Evolutionary conservation across 2,888 invertebrate genomes (phyloP).

Genomic region (Subacronicta megacephala): DNA sequence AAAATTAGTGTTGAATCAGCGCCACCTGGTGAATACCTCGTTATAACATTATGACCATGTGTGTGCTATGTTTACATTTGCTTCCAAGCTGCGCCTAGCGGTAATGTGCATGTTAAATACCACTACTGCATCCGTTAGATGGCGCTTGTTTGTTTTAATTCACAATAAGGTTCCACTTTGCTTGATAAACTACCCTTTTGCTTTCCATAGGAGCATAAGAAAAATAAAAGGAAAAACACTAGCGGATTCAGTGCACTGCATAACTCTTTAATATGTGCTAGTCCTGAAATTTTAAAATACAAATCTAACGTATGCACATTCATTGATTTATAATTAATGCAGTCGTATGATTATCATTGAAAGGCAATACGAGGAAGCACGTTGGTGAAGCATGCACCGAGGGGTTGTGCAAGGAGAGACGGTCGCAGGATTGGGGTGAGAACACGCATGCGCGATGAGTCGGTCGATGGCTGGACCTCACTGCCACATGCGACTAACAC

Average conservation of each 20-base stretch:
- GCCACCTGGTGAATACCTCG: slow-evolving; percentile 61
- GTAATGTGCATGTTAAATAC: slow-evolving; percentile 37
- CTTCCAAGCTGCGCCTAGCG: slow-evolving; percentile 21
- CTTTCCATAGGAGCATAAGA: background rate
- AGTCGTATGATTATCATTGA: slow-evolving; percentile 45
- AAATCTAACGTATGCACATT: slow-evolving; percentile 20
- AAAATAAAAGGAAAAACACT: too few relatives aligned
- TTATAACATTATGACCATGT: slow-evolving; percentile 29
- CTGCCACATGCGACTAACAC: slow-evolving; percentile 79
- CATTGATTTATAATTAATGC: slow-evolving; percentile 28
- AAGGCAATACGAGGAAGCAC: slow-evolving; percentile 39
- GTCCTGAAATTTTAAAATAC: too few relatives aligned
- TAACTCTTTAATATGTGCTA: too few relatives aligned
- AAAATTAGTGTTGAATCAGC: slow-evolving; percentile 32
- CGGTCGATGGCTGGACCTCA: slow-evolving; percentile 77
- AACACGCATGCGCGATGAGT: slow-evolving; percentile 78
- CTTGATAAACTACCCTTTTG: background rate
- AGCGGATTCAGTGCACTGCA: too few relatives aligned
- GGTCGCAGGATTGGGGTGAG: slow-evolving; percentile 67
- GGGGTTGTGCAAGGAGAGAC: slow-evolving; percentile 69
- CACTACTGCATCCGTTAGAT: slow-evolving; percentile 59
- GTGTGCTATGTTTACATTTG: slow-evolving; percentile 44
- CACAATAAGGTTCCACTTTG: slow-evolving; percentile 4
- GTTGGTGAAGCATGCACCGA: slow-evolving; percentile 64
- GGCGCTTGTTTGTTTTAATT: slow-evolving; percentile 57